Evolutionary conservation across 2,113 vertebrate species (phyloP).

Genomic region (Odocoileus hemionus): DNA sequence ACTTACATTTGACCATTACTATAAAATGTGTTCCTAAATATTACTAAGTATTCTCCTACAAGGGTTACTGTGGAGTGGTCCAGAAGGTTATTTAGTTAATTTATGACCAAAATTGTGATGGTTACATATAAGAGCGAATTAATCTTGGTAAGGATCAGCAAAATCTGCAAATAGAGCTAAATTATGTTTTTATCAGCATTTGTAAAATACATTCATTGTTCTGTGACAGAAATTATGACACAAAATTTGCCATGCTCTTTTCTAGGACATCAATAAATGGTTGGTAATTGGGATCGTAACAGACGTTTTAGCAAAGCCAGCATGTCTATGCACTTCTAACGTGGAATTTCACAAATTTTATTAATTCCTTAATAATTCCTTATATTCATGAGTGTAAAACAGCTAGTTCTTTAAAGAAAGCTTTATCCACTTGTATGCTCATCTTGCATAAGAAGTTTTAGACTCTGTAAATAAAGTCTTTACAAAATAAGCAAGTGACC

Average conservation of each 20-base stretch:
- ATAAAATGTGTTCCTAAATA: background rate
- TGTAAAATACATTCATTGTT: background rate
- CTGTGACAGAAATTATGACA: background rate
- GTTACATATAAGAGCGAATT: background rate
- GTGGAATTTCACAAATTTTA: background rate
- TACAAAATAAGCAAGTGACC: background rate
- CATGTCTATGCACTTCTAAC: background rate
- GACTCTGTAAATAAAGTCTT: background rate
- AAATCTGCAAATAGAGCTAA: background rate
- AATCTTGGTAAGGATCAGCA: background rate
- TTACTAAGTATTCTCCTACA: background rate
- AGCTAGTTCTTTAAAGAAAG: background rate
- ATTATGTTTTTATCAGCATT: background rate
- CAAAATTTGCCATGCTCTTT: background rate
- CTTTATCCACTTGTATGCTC: background rate
- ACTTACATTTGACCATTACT: background rate
- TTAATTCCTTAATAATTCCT: background rate
- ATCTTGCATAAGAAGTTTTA: background rate
- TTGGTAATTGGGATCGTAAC: background rate
- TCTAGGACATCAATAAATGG: background rate
- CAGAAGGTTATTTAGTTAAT: background rate
- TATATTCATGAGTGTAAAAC: background rate
- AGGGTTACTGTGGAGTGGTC: background rate
- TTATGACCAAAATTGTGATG: background rate
- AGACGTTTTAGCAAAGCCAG: background rate